Evolutionary conservation across 2,888 invertebrate species (phyloP).

Genomic region (Neoitamus cyanurus): DNA sequence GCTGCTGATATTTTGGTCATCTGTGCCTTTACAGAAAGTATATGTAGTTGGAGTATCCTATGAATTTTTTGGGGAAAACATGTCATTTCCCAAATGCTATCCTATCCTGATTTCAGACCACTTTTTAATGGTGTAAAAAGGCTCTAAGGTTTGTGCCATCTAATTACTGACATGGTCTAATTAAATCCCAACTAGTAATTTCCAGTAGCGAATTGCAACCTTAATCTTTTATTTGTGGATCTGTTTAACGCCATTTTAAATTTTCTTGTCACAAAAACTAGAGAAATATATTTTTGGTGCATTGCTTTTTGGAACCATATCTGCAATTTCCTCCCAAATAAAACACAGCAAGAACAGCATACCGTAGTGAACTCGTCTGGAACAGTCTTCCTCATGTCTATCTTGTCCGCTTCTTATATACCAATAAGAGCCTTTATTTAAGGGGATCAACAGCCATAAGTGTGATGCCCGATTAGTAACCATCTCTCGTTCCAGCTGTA

Average conservation of each 20-base stretch:
- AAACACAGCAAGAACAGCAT: background rate
- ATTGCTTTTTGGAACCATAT: background rate
- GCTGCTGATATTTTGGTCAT: no score
- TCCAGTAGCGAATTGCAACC: no score
- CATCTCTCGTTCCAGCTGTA: slow-evolving; percentile 71
- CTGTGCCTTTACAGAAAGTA: no score
- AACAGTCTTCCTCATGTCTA: background rate
- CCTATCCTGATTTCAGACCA: no score
- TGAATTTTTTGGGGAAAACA: no score
- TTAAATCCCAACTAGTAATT: no score
- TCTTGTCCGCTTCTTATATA: background rate
- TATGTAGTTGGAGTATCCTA: no score
- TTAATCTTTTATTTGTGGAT: no score
- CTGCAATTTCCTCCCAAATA: background rate
- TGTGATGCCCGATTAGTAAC: slow-evolving; percentile 10
- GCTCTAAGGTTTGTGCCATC: no score
- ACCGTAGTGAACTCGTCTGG: background rate
- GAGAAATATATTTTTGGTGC: background rate
- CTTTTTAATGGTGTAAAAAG: no score
- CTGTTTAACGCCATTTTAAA: background rate
- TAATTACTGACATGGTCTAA: no score
- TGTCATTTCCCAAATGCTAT: no score
- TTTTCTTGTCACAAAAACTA: background rate
- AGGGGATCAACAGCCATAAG: background rate
- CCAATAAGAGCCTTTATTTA: background rate